Base-by-base conservation (phyloP, 2,113 vertebrate genomes). In the Acanthochromis polyacanthus region DNA sequence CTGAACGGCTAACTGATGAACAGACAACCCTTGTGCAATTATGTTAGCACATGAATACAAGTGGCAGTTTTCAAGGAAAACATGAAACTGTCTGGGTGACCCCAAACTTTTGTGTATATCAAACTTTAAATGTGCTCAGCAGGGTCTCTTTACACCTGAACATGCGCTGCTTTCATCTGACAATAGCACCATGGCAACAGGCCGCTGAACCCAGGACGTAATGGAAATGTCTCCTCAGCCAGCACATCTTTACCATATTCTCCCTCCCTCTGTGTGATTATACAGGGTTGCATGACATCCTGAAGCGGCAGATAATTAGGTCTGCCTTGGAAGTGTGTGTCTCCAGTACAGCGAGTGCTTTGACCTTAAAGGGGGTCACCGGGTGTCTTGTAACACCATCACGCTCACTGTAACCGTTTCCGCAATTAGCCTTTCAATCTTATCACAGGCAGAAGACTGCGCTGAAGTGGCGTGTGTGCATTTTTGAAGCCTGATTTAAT, bases 341-440 rank as follows among this genome's bases (percentile, higher is more conserved):
- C 75, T 61, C 4, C 4, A 60, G 74, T 59, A 55, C 58, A 67
- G 59, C 9, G 70, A 84, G 79, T 0, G 62, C 69, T 23, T 30
- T 71, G 85, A 89, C 81, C 87, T 85, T 66, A 73, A 63, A 48
- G 46, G 22, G 22, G 69, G 61, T 46, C 73, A 17, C 48, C 12
- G 53, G 2, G 10, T 15, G 78, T 57, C 70, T 67, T 52, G 62
- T 55, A 65, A 43, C 10, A 25, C 53, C 1, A 65, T 80, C 86
- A 46, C 0, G 14, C 30, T 62, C 28, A 5, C 59, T 12, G 22
- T 28, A 9, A 69, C 78, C 0, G 71, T 75, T 61, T 62, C 66
- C 6, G 30, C 74, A 83, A 75, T 91, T 80, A 88, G 53, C 69
- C 71, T 80, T 75, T 77, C 55, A 76, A 68, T 82, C 48, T 20